A percentile compares a stretch with the other conserved stretches of the same genome.
Conservation (phyloP, 2,888 invertebrate species). For the Tetragnatha montana region DNA sequence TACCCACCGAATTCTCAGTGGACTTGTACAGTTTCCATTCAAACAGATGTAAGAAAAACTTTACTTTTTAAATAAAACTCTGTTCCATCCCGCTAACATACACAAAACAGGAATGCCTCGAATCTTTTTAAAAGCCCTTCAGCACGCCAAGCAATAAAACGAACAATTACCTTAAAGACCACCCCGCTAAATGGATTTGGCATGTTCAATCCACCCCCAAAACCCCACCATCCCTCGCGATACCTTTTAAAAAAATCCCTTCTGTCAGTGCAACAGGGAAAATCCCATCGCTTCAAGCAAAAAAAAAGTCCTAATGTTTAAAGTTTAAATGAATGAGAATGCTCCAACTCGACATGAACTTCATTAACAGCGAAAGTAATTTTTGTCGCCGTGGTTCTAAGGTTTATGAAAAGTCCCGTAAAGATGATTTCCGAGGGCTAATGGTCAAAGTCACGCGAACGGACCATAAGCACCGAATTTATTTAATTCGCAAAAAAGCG, state of each 20-base stretch:
- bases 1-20: too few species aligned
- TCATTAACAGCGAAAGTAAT: slow-evolving; percentile 36
- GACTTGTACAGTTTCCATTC: too few species aligned
- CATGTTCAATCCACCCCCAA: neutral
- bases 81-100: too few species aligned
- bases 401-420: slow-evolving; percentile 38
- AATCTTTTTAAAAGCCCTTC: neutral
- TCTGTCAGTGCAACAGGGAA: neutral
- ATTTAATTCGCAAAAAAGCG: neutral
- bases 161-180: neutral
- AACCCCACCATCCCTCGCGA: neutral
- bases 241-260: slow-evolving; percentile 2
- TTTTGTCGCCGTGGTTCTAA: slow-evolving; percentile 31
- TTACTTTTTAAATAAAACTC: too few species aligned
- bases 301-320: slow-evolving; percentile 7
- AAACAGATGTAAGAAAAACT: too few species aligned
- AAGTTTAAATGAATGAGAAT: slow-evolving; percentile 38
- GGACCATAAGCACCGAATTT: slow-evolving; percentile 13
- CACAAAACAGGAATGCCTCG: too few species aligned
- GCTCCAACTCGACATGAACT: slow-evolving; percentile 27
- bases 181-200: neutral
- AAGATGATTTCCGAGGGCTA: slow-evolving; percentile 33
- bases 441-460: slow-evolving; percentile 28
- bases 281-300: slow-evolving; percentile 8
- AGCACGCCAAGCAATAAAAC: neutral